These are phyloP conservation scores for Caradrina kadenii DNA, from an alignment of 2,888 invertebrate genomes.

Conservation along the genomic window DNA sequence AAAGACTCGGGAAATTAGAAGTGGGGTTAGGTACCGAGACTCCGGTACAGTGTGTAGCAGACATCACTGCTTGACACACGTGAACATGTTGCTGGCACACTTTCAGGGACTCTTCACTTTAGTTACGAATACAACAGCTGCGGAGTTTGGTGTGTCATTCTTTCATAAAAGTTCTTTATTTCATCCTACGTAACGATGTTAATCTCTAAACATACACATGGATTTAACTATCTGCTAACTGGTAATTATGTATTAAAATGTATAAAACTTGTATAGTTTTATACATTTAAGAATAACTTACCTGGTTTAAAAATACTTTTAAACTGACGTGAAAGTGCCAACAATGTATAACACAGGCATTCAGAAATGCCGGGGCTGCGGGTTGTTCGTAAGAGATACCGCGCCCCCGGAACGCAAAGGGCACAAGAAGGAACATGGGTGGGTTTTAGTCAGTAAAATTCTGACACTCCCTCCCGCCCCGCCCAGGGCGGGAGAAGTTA, in stretches of 20 bases:
- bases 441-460: too few species aligned
- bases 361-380: too few species aligned
- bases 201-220: not conserved
- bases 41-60: constrained; percentile 12
- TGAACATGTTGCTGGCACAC: constrained; percentile 20
- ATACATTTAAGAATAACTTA: too few species aligned
- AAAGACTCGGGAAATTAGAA: not conserved
- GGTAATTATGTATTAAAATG: not conserved
- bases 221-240: not conserved
- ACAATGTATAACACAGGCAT: not conserved
- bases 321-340: not conserved
- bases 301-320: too few species aligned
- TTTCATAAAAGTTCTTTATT: constrained; percentile 5
- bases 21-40: not conserved
- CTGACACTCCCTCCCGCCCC: too few species aligned
- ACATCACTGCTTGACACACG: constrained; percentile 45
- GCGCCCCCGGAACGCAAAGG: too few species aligned
- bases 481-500: too few species aligned
- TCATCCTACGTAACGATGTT: not conserved
- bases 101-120: not conserved
- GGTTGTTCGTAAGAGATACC: too few species aligned
- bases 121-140: constrained; percentile 47
- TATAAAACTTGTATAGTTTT: not conserved
- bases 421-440: too few species aligned
- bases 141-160: not conserved